phyloP scores from a whole-genome alignment of 2,113 vertebrate genomes.

The Riparia riparia region DNA sequence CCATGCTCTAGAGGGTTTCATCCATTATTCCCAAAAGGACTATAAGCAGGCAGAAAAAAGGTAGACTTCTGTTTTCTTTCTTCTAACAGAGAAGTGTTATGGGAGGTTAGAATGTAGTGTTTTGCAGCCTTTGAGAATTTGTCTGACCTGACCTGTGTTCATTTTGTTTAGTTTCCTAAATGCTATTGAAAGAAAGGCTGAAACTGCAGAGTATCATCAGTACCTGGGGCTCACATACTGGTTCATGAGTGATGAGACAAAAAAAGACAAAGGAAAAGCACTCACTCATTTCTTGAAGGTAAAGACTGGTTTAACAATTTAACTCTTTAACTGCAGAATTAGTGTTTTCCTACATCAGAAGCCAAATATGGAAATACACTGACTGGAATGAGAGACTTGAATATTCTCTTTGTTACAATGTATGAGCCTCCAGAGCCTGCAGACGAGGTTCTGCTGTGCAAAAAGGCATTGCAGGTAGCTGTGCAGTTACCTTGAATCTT shows the following conservation, averaged over 20 bases:
- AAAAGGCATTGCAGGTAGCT: background rate
- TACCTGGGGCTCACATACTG: conserved; percentile 89
- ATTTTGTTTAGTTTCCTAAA: conserved; percentile 83
- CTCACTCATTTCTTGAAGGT: conserved; percentile 93
- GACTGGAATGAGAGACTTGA: background rate
- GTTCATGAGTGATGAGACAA: conserved; percentile 90
- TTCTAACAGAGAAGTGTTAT: background rate
- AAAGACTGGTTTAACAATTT: background rate
- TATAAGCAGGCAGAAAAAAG: conserved; percentile 87
- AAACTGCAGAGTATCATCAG: conserved; percentile 85
- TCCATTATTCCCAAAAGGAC: conserved; percentile 78
- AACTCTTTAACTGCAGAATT: background rate
- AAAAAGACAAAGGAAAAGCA: conserved; percentile 88
- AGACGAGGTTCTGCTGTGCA: background rate
- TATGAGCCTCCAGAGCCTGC: background rate
- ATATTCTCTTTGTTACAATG: background rate
- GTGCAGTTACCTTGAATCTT: background rate
- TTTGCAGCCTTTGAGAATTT: background rate
- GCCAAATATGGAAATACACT: background rate
- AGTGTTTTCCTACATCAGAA: background rate
- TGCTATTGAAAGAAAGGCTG: conserved; percentile 80
- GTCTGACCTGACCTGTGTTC: background rate
- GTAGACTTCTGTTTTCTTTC: conserved; percentile 56
- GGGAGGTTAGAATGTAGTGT: background rate
- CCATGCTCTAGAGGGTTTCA: conserved; percentile 81